Evolutionary conservation across 2,888 invertebrate genomes (phyloP).

Genomic region (Orthosia incerta): DNA sequence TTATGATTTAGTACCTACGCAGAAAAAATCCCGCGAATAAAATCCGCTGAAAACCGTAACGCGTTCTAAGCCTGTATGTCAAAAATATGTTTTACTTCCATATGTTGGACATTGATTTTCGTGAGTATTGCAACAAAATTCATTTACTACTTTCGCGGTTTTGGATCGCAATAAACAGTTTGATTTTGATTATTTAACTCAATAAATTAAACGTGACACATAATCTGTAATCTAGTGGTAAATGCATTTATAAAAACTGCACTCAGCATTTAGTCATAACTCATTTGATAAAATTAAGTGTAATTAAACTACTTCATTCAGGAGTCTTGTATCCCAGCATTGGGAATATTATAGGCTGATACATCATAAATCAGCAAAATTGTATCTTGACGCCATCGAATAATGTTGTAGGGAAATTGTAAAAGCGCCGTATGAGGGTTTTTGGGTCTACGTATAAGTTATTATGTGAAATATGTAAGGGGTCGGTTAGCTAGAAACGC

Average conservation of each 20-base stretch:
- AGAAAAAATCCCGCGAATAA: too few relatives aligned
- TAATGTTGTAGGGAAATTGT: constrained; percentile 7
- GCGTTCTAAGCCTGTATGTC: too few relatives aligned
- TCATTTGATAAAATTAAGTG: constrained; percentile 23
- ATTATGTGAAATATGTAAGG: neutral
- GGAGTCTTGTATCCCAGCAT: too few relatives aligned
- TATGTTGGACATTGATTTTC: neutral
- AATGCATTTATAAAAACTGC: constrained; percentile 51
- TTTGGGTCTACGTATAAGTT: neutral
- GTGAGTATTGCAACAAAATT: neutral
- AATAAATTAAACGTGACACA: constrained; percentile 13
- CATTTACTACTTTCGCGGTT: constrained; percentile 28
- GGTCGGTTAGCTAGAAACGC: neutral
- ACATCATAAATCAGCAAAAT: neutral
- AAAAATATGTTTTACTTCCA: too few relatives aligned
- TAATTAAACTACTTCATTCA: neutral
- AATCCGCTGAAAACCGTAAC: too few relatives aligned
- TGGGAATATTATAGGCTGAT: too few relatives aligned
- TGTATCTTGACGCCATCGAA: constrained; percentile 16
- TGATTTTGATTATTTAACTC: neutral
- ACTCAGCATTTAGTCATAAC: constrained; percentile 44
- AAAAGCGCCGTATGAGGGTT: constrained; percentile 10
- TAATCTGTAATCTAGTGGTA: constrained; percentile 26
- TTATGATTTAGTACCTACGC: too few relatives aligned
- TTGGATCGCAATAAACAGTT: constrained; percentile 2